phyloP scores from a whole-genome alignment of 2,888 invertebrate species.

The Plutella xylostella region DNA sequence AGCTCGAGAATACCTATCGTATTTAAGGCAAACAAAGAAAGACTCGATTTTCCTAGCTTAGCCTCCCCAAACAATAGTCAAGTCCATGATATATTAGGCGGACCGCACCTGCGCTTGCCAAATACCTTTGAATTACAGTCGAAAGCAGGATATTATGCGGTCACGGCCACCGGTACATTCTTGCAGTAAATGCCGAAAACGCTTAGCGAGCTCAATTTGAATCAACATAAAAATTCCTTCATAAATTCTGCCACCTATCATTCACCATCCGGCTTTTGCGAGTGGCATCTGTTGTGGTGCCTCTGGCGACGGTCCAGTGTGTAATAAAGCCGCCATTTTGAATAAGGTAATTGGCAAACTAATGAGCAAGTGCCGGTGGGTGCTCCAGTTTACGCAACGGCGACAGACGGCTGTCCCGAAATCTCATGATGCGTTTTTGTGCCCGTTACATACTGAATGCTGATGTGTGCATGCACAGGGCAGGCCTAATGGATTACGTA shows the following conservation, averaged over 20 bases:
- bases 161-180: no score
- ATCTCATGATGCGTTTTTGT: background rate
- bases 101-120: no score
- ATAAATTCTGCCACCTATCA: slow-evolving; percentile 5
- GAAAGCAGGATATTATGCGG: no score
- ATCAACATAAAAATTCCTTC: background rate
- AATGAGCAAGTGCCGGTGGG: slow-evolving; percentile 51
- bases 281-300: slow-evolving; percentile 49
- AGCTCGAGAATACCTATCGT: no score
- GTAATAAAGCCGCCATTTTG: slow-evolving; percentile 61
- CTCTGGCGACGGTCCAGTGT: slow-evolving; percentile 36
- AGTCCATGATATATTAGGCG: no score
- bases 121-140: no score
- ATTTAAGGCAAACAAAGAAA: no score
- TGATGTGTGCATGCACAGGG: background rate
- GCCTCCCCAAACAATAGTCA: no score
- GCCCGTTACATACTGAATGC: background rate
- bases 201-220: no score
- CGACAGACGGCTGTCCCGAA: background rate
- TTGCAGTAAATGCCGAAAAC: no score
- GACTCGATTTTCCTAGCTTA: no score
- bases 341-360: slow-evolving; percentile 55
- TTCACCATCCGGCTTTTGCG: background rate
- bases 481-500: no score
- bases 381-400: slow-evolving; percentile 49